Evolutionary conservation across 2,888 invertebrate species (phyloP).

Genomic region (Mantis religiosa): DNA sequence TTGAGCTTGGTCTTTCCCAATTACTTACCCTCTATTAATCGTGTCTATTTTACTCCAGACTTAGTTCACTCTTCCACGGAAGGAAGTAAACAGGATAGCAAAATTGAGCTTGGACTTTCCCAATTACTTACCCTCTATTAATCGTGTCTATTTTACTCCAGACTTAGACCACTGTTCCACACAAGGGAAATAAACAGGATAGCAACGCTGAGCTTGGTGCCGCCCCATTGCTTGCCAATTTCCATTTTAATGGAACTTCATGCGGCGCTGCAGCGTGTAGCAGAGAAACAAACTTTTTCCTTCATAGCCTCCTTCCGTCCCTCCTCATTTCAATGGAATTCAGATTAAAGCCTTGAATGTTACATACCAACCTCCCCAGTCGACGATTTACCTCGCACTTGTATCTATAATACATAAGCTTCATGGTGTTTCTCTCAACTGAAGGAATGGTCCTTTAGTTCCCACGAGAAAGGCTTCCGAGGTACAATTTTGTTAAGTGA

Average conservation of each 20-base stretch:
- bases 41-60: too few species aligned
- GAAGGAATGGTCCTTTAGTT: background rate
- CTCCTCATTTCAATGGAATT: background rate
- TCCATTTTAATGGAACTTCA: conserved; percentile 2
- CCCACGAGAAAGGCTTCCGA: background rate
- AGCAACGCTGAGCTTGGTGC: background rate
- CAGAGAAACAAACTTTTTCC: background rate
- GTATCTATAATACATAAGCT: background rate
- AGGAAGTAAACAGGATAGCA: too few species aligned
- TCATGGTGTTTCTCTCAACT: background rate
- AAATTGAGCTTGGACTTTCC: too few species aligned
- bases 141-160: too few species aligned
- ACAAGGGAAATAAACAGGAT: background rate
- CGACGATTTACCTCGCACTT: background rate
- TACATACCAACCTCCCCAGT: background rate
- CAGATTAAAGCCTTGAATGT: background rate
- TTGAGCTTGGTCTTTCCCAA: too few species aligned
- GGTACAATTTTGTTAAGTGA: background rate
- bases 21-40: too few species aligned
- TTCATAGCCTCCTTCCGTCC: background rate
- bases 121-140: too few species aligned
- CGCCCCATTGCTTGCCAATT: background rate
- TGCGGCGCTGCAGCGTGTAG: background rate
- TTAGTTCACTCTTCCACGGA: too few species aligned
- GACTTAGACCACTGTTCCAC: background rate